Evolutionary conservation across 1,140 invertebrate genomes (phyloP).

Genomic region (Octopus bimaculoides): DNA sequence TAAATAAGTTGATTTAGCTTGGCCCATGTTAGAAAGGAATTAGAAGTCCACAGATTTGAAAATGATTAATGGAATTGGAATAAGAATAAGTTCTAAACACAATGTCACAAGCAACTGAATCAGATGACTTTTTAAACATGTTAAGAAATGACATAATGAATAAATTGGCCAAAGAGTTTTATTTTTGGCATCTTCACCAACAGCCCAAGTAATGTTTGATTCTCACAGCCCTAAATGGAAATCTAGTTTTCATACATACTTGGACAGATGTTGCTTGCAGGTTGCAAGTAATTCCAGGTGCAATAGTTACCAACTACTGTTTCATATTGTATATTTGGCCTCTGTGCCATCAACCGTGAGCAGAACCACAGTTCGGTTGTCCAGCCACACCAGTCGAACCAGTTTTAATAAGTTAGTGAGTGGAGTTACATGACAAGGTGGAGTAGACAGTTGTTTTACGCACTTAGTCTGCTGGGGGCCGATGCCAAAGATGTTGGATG

Average conservation of each 20-base stretch:
- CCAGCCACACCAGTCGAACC: conserved; percentile 50
- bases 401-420: conserved; percentile 50
- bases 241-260: not conserved
- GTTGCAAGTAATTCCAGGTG: not conserved
- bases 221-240: not conserved
- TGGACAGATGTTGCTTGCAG: not conserved
- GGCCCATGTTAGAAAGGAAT: too few species aligned
- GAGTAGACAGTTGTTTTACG: conserved; percentile 45
- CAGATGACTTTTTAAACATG: too few species aligned
- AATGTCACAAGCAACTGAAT: too few species aligned
- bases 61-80: too few species aligned
- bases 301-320: not conserved
- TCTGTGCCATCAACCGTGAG: conserved; percentile 51
- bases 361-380: conserved; percentile 44
- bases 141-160: not conserved
- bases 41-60: too few species aligned
- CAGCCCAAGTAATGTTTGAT: not conserved
- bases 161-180: not conserved
- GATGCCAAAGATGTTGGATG: conserved; percentile 54
- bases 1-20: too few species aligned
- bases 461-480: conserved; percentile 54
- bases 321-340: conserved; percentile 42
- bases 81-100: too few species aligned
- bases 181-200: not conserved
- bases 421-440: conserved; percentile 36